phyloP scores from a whole-genome alignment of 2,888 invertebrate species.

The Mythimna loreyi region DNA sequence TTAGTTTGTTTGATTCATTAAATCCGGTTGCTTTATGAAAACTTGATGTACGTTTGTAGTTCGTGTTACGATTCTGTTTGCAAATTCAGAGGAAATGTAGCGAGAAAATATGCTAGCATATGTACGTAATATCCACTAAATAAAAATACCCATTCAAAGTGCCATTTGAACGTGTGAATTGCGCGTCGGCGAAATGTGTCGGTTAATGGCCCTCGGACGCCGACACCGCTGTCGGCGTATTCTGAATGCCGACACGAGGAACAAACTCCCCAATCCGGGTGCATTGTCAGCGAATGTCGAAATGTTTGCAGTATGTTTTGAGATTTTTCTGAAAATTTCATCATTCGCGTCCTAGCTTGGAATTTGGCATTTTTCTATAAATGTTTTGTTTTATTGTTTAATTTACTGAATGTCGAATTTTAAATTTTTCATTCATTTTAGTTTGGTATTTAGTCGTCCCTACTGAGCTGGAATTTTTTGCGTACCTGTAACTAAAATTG shows the following conservation, averaged over 20 bases:
- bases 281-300: constrained; percentile 53
- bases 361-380: constrained; percentile 13
- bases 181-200: constrained; percentile 56
- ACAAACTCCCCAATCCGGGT: constrained; percentile 50
- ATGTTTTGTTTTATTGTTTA: constrained; percentile 9
- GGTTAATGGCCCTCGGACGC: constrained; percentile 58
- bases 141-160: constrained; percentile 60
- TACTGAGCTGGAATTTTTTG: too few relatives aligned
- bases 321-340: constrained; percentile 34
- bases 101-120: constrained; percentile 42
- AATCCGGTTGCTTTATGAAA: neutral
- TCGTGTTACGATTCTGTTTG: constrained; percentile 6
- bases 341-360: constrained; percentile 3
- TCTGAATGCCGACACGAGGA: constrained; percentile 52
- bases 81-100: constrained; percentile 27
- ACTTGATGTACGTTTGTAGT: neutral
- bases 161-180: constrained; percentile 60
- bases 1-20: constrained; percentile 12
- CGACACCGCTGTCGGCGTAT: constrained; percentile 48
- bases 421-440: too few relatives aligned
- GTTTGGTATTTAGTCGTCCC: too few relatives aligned
- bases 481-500: too few relatives aligned
- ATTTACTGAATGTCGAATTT: neutral
- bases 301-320: constrained; percentile 50
- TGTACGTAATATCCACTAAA: constrained; percentile 53